Conservation (phyloP, 2,888 invertebrate genomes). For the Caenorhabditis sinica region DNA sequence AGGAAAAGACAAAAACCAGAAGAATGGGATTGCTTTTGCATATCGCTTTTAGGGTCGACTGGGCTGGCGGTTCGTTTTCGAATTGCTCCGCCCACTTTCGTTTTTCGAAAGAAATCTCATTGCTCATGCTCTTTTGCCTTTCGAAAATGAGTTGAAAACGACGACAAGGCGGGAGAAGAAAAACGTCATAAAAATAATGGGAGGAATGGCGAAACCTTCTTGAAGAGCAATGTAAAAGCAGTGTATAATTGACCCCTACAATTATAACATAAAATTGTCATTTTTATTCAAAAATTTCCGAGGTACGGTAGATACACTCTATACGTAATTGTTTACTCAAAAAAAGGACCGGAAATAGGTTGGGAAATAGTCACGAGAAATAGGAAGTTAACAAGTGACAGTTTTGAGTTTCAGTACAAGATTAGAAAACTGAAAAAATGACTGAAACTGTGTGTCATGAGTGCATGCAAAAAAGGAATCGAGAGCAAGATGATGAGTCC, state of each 20-base stretch:
- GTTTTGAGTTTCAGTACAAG: slow-evolving; percentile 21
- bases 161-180: too few species aligned
- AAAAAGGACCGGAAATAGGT: slow-evolving; percentile 36
- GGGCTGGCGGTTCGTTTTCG: slow-evolving; percentile 5
- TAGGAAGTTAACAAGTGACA: slow-evolving; percentile 18
- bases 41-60: slow-evolving; percentile 5
- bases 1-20: slow-evolving; percentile 11
- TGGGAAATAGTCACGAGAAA: slow-evolving; percentile 37
- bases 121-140: slow-evolving; percentile 19
- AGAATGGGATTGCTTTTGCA: slow-evolving; percentile 41
- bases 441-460: slow-evolving; percentile 41
- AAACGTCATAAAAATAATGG: slow-evolving; percentile 46
- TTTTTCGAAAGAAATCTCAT: slow-evolving; percentile 18
- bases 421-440: slow-evolving; percentile 28
- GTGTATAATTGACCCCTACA: neutral
- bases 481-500: slow-evolving; percentile 40
- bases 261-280: slow-evolving; percentile 28
- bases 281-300: slow-evolving; percentile 4
- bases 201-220: slow-evolving; percentile 25
- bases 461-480: slow-evolving; percentile 18
- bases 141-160: slow-evolving; percentile 5
- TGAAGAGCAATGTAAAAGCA: neutral
- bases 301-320: slow-evolving; percentile 34
- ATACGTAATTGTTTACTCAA: slow-evolving; percentile 8
- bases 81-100: slow-evolving; percentile 30